These are phyloP conservation scores for Nasonia longicornis DNA, from an alignment of 1,140 invertebrate genomes.

Conservation along the genomic window DNA sequence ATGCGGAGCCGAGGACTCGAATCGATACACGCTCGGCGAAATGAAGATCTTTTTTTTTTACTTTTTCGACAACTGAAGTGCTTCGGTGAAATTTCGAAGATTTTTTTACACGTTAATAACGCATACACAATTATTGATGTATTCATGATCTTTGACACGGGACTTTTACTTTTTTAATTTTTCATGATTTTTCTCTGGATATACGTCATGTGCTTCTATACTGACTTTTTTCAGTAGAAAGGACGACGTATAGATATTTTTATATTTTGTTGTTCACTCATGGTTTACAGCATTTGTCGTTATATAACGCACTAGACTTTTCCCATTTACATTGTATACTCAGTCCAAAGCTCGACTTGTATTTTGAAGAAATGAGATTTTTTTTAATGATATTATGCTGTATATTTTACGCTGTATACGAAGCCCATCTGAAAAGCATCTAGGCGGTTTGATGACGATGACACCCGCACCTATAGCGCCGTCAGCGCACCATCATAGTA, in stretches of 20 bases:
- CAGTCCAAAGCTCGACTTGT: slow-evolving; percentile 13
- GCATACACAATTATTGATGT: not conserved
- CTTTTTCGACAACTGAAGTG: slow-evolving; percentile 32
- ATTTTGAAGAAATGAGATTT: not conserved
- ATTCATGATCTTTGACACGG: not conserved
- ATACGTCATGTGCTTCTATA: not conserved
- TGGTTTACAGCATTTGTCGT: not conserved
- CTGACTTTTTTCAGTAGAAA: not conserved
- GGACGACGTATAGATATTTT: not conserved
- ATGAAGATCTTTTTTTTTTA: slow-evolving; percentile 40
- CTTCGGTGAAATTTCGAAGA: slow-evolving; percentile 41
- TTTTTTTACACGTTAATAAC: not conserved
- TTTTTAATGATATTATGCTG: slow-evolving; percentile 5
- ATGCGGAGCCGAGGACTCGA: not conserved
- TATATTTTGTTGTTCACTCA: not conserved
- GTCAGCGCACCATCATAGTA: no score
- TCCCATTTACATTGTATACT: slow-evolving; percentile 1
- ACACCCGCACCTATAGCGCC: no score
- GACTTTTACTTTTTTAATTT: not conserved
- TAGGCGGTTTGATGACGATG: no score
- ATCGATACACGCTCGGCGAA: slow-evolving; percentile 14
- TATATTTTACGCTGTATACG: not conserved
- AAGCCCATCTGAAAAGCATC: no score
- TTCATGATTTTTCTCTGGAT: not conserved
- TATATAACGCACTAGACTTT: not conserved